phyloP scores from a whole-genome alignment of 1,140 invertebrate species.

The Dendroctonus valens region DNA sequence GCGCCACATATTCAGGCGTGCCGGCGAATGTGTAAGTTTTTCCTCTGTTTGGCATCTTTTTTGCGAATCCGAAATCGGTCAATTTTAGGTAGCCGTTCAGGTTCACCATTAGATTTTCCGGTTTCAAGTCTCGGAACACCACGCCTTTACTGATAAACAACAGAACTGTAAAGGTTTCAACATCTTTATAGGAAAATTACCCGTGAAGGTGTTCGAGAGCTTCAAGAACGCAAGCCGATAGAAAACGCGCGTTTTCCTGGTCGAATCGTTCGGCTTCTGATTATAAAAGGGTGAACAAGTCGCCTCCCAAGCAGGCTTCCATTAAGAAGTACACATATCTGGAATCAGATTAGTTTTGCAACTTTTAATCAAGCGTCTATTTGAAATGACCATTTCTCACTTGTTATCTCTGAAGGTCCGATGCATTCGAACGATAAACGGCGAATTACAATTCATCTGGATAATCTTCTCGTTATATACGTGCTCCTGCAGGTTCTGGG shows the following conservation, averaged over 20 bases:
- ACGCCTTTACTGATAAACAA: conserved; percentile 62
- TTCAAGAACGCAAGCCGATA: conserved; percentile 63
- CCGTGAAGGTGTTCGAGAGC: conserved; percentile 87
- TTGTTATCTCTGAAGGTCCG: conserved; percentile 93
- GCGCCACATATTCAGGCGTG: conserved; percentile 88
- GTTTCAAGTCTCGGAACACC: conserved; percentile 92
- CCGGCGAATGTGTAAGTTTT: conserved; percentile 99
- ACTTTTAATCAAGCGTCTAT: too few relatives aligned
- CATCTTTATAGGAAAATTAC: conserved; percentile 5
- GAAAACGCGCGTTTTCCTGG: conserved; percentile 82
- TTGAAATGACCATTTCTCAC: too few relatives aligned
- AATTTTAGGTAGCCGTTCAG: conserved; percentile 87
- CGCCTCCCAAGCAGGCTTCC: conserved; percentile 95
- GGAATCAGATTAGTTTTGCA: neutral
- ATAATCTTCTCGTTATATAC: conserved; percentile 91
- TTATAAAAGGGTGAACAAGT: conserved; percentile 95
- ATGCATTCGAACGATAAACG: conserved; percentile 69
- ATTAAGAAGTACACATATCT: conserved; percentile 86
- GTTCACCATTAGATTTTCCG: conserved; percentile 90
- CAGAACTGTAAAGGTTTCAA: conserved; percentile 35
- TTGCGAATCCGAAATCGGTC: conserved; percentile 98
- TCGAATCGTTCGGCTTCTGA: conserved; percentile 73
- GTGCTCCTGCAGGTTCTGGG: conserved; percentile 88
- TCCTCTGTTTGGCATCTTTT: conserved; percentile 70
- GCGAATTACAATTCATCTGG: conserved; percentile 70